Percentiles rank a stretch among this genome's conserved stretches.
Conservation (phyloP, 35 echinoderm and acorn worm genomes). For the Apostichopus japonicus region DNA sequence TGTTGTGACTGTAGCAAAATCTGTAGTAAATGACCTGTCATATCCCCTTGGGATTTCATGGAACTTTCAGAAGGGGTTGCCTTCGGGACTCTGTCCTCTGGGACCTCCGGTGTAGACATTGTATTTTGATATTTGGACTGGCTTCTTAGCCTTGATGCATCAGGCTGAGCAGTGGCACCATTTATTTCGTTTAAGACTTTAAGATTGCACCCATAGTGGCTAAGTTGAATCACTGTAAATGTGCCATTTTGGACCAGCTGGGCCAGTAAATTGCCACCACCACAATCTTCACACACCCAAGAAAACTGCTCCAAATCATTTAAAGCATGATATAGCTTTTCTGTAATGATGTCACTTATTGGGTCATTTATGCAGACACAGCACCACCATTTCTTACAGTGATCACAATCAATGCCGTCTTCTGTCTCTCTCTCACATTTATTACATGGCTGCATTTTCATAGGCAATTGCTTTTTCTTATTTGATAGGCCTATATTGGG, state of each 20-base stretch:
- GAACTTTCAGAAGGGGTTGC: no score
- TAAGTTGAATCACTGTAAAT: not conserved
- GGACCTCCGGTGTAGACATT: no score
- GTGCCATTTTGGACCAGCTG: not conserved
- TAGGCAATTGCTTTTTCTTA: no score
- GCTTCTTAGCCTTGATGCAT: no score
- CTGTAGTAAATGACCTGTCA: no score
- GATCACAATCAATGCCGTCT: not conserved
- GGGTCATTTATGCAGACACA: not conserved
- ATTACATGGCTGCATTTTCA: conserved; percentile 5
- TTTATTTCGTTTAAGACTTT: not conserved
- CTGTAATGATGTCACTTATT: not conserved
- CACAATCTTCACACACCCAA: not conserved
- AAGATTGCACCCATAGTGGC: not conserved
- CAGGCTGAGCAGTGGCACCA: not conserved
- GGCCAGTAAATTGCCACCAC: not conserved
- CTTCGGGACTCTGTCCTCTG: no score
- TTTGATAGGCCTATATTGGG: no score
- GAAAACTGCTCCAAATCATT: not conserved
- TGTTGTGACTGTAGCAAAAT: not conserved
- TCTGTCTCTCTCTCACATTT: not conserved
- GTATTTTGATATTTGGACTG: no score
- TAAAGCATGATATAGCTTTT: not conserved
- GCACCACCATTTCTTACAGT: not conserved
- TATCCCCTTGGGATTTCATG: no score